Conservation (phyloP, 2,888 invertebrate species). For the Temnothorax rugatulus region DNA sequence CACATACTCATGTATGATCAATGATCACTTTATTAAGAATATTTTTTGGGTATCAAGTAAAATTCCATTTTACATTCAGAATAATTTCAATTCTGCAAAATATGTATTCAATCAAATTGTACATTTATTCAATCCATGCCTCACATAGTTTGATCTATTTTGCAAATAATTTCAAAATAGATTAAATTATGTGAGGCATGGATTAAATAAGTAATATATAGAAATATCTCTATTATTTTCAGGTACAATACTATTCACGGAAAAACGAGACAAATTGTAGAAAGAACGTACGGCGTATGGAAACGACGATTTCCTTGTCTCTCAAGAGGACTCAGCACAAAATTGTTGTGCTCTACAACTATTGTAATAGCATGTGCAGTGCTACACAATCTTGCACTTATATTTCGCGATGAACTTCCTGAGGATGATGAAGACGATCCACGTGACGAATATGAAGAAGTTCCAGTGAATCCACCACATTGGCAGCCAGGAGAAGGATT, state of each 20-base stretch:
- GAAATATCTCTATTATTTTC: background rate
- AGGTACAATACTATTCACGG: constrained; percentile 57
- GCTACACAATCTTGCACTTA: constrained; percentile 64
- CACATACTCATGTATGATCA: background rate
- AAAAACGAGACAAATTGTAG: constrained; percentile 63
- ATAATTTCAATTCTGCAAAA: too few relatives aligned
- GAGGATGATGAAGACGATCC: constrained; percentile 57
- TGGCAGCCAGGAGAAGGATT: constrained; percentile 22
- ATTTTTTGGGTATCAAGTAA: too few relatives aligned
- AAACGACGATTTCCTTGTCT: constrained; percentile 52
- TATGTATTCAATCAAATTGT: too few relatives aligned
- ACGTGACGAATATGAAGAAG: constrained; percentile 31
- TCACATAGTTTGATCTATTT: too few relatives aligned
- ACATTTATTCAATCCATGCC: too few relatives aligned
- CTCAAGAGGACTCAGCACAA: constrained; percentile 46
- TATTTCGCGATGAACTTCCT: constrained; percentile 57
- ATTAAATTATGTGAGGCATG: too few relatives aligned
- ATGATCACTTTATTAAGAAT: too few relatives aligned
- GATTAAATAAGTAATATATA: too few relatives aligned
- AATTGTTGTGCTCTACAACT: constrained; percentile 60
- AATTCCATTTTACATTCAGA: too few relatives aligned
- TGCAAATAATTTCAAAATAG: too few relatives aligned
- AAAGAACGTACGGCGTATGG: constrained; percentile 62
- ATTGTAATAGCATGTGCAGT: constrained; percentile 68
- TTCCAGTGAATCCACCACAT: constrained; percentile 19